A percentile compares a stretch with the other conserved stretches of the same genome.
Conservation (phyloP, 1,140 invertebrate species). For the Philaenus spumarius region DNA sequence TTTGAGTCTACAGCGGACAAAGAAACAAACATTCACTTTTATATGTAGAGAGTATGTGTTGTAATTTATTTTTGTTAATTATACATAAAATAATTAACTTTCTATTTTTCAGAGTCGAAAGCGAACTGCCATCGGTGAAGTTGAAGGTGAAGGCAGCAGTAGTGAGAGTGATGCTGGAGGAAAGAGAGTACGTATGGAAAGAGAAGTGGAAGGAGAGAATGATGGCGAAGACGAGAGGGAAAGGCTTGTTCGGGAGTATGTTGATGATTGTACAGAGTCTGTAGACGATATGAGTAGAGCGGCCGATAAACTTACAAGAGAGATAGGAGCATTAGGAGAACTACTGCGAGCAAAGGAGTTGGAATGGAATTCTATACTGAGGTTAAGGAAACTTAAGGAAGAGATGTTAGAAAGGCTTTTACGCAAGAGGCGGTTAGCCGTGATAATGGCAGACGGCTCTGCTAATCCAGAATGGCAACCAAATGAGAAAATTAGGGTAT, state of each 20-base stretch:
- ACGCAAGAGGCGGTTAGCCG: constrained; percentile 52
- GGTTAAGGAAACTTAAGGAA: constrained; percentile 73
- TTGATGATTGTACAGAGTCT: constrained; percentile 47
- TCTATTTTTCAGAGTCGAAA: constrained; percentile 9
- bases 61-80: background rate
- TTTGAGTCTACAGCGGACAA: no score
- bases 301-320: constrained; percentile 49
- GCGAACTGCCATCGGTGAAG: constrained; percentile 5
- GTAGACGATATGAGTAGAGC: constrained; percentile 50
- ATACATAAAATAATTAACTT: background rate
- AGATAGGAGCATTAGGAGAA: constrained; percentile 58
- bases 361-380: constrained; percentile 73
- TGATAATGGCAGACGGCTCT: constrained; percentile 28
- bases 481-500: no score
- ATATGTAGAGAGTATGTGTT: no score
- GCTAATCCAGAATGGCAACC: no score
- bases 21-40: no score
- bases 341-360: constrained; percentile 66
- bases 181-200: constrained; percentile 21
- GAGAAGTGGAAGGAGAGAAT: constrained; percentile 16
- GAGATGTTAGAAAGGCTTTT: constrained; percentile 62
- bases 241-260: constrained; percentile 49
- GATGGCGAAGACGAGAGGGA: constrained; percentile 24
- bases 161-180: constrained; percentile 26
- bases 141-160: constrained; percentile 19